A percentile compares a stretch with the other conserved stretches of the same genome.
phyloP scores from a whole-genome alignment of 1,140 invertebrate genomes.

The Ctenoplectra terminalis region DNA sequence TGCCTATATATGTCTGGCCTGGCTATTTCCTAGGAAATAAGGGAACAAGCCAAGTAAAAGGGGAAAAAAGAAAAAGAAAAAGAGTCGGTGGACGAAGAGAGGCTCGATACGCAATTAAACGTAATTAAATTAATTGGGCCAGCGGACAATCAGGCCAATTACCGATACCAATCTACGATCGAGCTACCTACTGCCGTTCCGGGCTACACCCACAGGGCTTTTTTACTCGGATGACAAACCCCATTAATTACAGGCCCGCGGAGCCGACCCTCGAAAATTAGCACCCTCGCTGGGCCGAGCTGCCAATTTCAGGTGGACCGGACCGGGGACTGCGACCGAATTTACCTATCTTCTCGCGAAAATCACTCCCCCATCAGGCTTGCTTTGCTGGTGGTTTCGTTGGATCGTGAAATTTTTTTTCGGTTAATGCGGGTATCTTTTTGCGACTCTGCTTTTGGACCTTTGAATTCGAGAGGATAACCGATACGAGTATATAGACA shows the following conservation, averaged over 20 bases:
- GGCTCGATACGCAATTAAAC: conserved; percentile 70
- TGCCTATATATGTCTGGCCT: neutral
- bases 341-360: conserved; percentile 45
- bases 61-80: conserved; percentile 5
- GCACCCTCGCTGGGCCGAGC: conserved; percentile 63
- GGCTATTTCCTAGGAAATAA: neutral
- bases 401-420: neutral
- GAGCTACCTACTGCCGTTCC: conserved; percentile 49
- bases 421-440: neutral
- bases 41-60: neutral
- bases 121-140: conserved; percentile 81
- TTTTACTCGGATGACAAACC: conserved; percentile 80
- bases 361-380: neutral
- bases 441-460: neutral
- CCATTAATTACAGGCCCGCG: conserved; percentile 79
- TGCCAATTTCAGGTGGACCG: conserved; percentile 71
- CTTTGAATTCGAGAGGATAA: neutral
- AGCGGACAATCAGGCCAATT: conserved; percentile 80
- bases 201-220: conserved; percentile 69
- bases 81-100: conserved; percentile 9
- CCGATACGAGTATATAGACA: neutral
- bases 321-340: neutral
- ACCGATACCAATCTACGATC: conserved; percentile 78
- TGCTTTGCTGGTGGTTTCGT: neutral
- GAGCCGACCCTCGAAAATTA: conserved; percentile 74